Percentiles rank a stretch among this genome's conserved stretches.
These are phyloP conservation scores for Ianthella basta DNA, from an alignment of 37 sponge, comb jelly and placozoan species.

Conservation along the genomic window DNA sequence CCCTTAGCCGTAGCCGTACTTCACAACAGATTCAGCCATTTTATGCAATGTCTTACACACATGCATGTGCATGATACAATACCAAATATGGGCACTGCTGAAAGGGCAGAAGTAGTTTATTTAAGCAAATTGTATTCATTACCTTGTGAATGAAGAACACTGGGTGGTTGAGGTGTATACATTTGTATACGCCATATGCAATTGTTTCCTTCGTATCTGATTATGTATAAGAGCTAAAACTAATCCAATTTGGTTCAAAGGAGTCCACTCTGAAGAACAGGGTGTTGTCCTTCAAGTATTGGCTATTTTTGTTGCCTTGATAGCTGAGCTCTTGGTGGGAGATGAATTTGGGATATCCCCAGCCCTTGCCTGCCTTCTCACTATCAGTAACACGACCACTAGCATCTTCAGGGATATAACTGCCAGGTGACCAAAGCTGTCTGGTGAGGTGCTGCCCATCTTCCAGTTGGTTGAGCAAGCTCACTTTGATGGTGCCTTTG, in stretches of 20 bases:
- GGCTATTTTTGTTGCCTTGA: neutral
- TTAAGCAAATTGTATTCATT: too few species aligned
- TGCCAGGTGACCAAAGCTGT: neutral
- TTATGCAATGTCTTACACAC: too few species aligned
- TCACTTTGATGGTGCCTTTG: conserved; percentile 43
- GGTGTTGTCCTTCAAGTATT: neutral
- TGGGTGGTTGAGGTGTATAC: too few species aligned
- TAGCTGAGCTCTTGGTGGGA: neutral
- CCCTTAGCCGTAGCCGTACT: neutral
- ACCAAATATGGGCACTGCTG: too few species aligned
- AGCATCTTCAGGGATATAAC: too few species aligned
- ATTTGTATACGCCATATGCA: too few species aligned
- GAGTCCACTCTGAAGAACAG: conserved; percentile 4
- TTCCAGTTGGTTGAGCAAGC: conserved; percentile 52
- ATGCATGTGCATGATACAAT: too few species aligned
- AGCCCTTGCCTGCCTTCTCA: neutral
- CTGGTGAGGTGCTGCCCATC: conserved; percentile 37
- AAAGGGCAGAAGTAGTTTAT: too few species aligned
- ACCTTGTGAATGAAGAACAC: too few species aligned
- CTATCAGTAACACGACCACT: neutral
- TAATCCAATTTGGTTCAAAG: too few species aligned
- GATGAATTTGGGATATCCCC: neutral
- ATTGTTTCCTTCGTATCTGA: too few species aligned
- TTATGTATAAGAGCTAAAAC: too few species aligned
- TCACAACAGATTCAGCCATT: conserved; percentile 7